Percentiles rank a stretch among this genome's conserved stretches.
Conservation (phyloP, 2,797 vertebrate species). For the Fundulus diaphanus region DNA sequence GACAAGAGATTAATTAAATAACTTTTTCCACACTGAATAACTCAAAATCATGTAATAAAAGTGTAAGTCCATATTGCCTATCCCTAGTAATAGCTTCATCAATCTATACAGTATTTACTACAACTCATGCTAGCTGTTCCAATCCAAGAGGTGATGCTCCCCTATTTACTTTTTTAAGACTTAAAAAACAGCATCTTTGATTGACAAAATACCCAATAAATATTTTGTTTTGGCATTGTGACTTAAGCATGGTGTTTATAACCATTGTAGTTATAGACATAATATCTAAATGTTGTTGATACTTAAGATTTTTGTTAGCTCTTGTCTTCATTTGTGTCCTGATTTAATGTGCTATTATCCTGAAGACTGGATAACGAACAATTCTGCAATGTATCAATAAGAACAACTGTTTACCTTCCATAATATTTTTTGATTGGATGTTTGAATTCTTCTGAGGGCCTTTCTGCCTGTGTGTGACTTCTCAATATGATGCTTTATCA, state of each 20-base stretch:
- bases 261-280: too few relatives aligned
- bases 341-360: slow-evolving; percentile 29
- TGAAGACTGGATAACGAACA: slow-evolving; percentile 33
- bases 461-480: slow-evolving; percentile 45
- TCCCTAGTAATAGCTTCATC: background rate
- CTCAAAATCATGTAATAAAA: background rate
- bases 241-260: too few relatives aligned
- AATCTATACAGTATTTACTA: too few relatives aligned
- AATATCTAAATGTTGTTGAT: background rate
- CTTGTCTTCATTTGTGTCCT: slow-evolving; percentile 2
- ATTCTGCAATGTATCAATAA: slow-evolving; percentile 16
- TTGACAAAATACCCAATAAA: background rate
- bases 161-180: background rate
- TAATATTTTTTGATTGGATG: slow-evolving; percentile 41
- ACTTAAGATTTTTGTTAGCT: background rate
- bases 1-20: background rate
- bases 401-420: slow-evolving; percentile 23
- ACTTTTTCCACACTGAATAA: background rate
- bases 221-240: background rate
- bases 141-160: background rate
- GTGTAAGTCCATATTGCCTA: background rate
- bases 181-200: background rate
- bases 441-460: slow-evolving; percentile 44
- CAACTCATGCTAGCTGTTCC: background rate
- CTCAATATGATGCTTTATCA: slow-evolving; percentile 62